phyloP scores from a whole-genome alignment of 2,113 vertebrate genomes.

The Monopterus albus region DNA sequence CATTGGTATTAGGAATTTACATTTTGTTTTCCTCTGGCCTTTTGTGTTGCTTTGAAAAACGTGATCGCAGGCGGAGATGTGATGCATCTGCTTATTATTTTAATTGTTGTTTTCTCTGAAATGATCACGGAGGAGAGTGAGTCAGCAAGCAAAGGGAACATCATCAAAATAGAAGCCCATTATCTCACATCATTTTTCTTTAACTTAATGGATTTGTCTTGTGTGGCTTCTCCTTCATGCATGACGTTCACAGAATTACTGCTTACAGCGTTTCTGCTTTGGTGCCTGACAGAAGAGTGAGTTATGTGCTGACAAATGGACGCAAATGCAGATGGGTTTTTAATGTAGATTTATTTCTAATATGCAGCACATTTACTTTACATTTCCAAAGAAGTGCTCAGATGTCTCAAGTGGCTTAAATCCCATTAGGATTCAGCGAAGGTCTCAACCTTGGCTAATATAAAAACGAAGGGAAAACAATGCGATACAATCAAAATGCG shows the following conservation, averaged over 20 bases:
- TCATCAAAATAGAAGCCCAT: conserved; percentile 31
- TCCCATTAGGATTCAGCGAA: neutral
- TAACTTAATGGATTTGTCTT: conserved; percentile 25
- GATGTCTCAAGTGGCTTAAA: neutral
- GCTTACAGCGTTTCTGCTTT: neutral
- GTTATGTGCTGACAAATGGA: neutral
- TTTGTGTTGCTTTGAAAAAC: neutral
- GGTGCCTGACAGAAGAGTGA: neutral
- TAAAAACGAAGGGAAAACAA: neutral
- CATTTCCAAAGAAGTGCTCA: neutral
- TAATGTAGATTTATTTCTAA: neutral
- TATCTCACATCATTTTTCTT: conserved; percentile 3
- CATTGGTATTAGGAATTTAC: conserved; percentile 29
- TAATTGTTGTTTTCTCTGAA: conserved; percentile 32
- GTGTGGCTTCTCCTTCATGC: conserved; percentile 33
- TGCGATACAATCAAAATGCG: too few species aligned
- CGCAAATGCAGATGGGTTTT: neutral
- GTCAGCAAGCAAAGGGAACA: conserved; percentile 9
- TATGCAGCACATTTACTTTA: neutral
- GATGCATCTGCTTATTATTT: conserved; percentile 29
- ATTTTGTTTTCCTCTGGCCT: conserved; percentile 29
- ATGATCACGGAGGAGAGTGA: conserved; percentile 2
- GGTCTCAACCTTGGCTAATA: neutral
- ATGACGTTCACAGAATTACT: neutral
- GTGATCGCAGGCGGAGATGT: conserved; percentile 13